Conservation (phyloP, 2,797 vertebrate genomes). For the Lindbergichthys nudifrons region DNA sequence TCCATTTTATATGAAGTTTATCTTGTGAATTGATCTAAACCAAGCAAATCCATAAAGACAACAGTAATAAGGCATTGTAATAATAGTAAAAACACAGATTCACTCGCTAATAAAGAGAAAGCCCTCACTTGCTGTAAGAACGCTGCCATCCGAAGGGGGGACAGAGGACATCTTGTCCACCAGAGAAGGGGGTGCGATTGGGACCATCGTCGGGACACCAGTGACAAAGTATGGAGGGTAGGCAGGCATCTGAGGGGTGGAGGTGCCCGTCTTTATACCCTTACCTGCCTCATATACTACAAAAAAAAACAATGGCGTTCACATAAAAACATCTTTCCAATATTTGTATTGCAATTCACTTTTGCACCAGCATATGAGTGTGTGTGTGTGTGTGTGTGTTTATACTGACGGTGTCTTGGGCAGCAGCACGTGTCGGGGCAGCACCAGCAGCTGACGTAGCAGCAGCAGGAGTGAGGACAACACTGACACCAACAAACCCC, state of each 20-base stretch:
- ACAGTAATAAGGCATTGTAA: neutral
- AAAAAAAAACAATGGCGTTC: constrained; percentile 11
- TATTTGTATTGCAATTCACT: neutral
- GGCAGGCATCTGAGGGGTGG: constrained; percentile 85
- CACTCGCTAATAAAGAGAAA: neutral
- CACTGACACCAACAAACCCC: constrained; percentile 99
- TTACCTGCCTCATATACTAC: constrained; percentile 97
- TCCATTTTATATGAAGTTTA: neutral
- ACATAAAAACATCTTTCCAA: neutral
- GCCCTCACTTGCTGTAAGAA: constrained; percentile 72
- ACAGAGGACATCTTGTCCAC: constrained; percentile 90
- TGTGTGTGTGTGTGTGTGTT: constrained; percentile 14
- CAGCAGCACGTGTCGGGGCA: constrained; percentile 98
- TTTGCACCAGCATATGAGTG: neutral
- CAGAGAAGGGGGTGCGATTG: constrained; percentile 89
- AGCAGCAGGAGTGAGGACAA: constrained; percentile 98
- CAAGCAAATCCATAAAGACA: neutral
- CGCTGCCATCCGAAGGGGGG: constrained; percentile 78
- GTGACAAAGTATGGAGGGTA: constrained; percentile 94
- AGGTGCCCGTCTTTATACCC: constrained; percentile 89
- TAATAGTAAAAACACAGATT: neutral
- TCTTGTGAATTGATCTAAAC: neutral
- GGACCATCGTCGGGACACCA: constrained; percentile 89
- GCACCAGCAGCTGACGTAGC: constrained; percentile 95
- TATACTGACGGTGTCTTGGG: constrained; percentile 93